Evolutionary conservation across 2,888 invertebrate genomes (phyloP).

Genomic region (Pristionchus maxplancki): DNA sequence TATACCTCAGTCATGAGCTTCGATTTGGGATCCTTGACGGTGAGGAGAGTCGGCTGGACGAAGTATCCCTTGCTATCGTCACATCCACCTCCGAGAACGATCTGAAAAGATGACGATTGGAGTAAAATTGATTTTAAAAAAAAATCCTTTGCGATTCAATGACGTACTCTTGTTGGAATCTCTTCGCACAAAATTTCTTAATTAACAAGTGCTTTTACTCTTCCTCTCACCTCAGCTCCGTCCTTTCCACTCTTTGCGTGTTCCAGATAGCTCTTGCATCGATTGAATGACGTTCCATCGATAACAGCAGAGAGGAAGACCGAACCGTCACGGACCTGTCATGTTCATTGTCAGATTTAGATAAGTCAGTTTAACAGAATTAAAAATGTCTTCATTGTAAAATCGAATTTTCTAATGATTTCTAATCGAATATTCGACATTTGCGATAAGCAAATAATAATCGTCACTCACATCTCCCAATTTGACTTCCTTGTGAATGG

Average conservation of each 20-base stretch:
- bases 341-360: background rate
- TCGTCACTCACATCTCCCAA: conserved; percentile 84
- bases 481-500: conserved; percentile 86
- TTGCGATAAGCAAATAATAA: background rate
- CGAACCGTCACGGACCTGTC: conserved; percentile 71
- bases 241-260: conserved; percentile 84
- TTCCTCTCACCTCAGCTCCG: conserved; percentile 78
- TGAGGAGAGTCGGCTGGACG: conserved; percentile 93
- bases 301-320: conserved; percentile 95
- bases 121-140: background rate
- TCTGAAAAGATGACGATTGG: conserved; percentile 77
- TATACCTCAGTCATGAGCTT: conserved; percentile 79
- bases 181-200: too few species aligned
- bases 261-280: conserved; percentile 90
- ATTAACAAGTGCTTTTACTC: too few species aligned
- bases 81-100: conserved; percentile 91
- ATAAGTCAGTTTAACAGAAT: too few species aligned
- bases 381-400: too few species aligned
- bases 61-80: conserved; percentile 91
- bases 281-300: conserved; percentile 90
- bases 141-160: background rate
- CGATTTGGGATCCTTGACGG: conserved; percentile 88
- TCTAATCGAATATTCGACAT: background rate
- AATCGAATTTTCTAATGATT: too few species aligned
- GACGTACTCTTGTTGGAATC: too few species aligned